A percentile compares a stretch with the other conserved stretches of the same genome.
Evolutionary conservation across 2,797 vertebrate genomes (phyloP).

Genomic region (Pogonophryne albipinna): DNA sequence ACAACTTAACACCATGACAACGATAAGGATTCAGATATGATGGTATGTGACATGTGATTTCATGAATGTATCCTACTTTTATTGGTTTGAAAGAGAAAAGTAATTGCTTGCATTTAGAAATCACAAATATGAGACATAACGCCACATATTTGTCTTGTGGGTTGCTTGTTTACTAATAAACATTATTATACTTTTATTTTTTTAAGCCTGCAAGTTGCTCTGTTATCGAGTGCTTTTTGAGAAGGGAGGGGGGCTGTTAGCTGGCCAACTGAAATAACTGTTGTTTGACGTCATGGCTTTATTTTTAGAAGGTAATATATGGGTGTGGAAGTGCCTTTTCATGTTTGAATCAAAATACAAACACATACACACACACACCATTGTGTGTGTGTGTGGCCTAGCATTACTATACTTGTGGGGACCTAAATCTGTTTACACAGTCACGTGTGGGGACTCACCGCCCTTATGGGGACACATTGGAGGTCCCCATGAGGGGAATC

Average conservation of each 20-base stretch:
- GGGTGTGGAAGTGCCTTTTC: slow-evolving; percentile 89
- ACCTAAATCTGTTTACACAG: too few species aligned
- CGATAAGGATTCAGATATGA: slow-evolving; percentile 7
- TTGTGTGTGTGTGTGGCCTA: not conserved
- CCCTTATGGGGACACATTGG: too few species aligned
- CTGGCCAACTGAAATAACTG: slow-evolving; percentile 89
- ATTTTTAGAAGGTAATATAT: slow-evolving; percentile 93
- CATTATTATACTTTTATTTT: slow-evolving; percentile 39
- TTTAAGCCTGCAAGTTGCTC: slow-evolving; percentile 87
- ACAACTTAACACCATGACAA: slow-evolving; percentile 10
- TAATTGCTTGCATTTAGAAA: not conserved
- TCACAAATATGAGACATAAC: not conserved
- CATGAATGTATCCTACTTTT: not conserved
- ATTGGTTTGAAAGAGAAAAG: not conserved
- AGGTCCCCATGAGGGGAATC: too few species aligned
- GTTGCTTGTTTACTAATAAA: slow-evolving; percentile 71
- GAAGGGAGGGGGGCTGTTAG: slow-evolving; percentile 84
- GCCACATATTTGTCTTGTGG: slow-evolving; percentile 30
- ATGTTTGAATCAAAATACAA: slow-evolving; percentile 88
- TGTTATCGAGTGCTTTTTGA: slow-evolving; percentile 85
- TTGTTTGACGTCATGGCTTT: slow-evolving; percentile 88
- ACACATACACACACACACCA: too few species aligned
- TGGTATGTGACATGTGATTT: not conserved
- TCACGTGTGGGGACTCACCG: too few species aligned
- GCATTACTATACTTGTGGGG: too few species aligned